These are phyloP conservation scores for Scytalopus superciliaris DNA, from an alignment of 2,113 vertebrate species.

Conservation along the genomic window DNA sequence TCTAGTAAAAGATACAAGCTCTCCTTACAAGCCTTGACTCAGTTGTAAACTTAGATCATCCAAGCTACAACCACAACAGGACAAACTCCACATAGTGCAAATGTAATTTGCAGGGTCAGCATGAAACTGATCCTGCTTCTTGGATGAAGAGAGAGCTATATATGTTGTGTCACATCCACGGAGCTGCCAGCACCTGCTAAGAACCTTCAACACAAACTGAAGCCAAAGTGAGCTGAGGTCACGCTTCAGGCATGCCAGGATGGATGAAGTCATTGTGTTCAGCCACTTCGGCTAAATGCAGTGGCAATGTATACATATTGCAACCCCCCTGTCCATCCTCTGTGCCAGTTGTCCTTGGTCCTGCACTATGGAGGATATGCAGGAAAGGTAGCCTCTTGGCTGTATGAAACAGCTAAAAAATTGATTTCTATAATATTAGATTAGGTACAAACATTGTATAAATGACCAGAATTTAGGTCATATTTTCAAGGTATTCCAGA, in stretches of 20 bases:
- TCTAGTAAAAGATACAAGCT: not conserved
- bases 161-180: conserved; percentile 47
- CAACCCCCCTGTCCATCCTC: not conserved
- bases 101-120: conserved; percentile 56
- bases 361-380: not conserved
- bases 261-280: conserved; percentile 50
- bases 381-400: not conserved
- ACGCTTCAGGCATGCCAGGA: conserved; percentile 20
- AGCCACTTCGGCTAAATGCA: not conserved
- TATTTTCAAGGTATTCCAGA: not conserved
- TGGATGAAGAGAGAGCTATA: conserved; percentile 54
- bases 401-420: not conserved
- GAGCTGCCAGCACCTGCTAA: conserved; percentile 62
- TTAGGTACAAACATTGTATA: not conserved
- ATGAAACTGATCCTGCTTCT: conserved; percentile 32
- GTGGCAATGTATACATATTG: not conserved
- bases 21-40: conserved; percentile 25
- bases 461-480: not conserved
- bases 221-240: conserved; percentile 57
- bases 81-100: conserved; percentile 40
- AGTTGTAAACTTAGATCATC: conserved; percentile 40
- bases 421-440: not conserved
- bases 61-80: conserved; percentile 37
- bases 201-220: conserved; percentile 52
- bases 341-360: not conserved